Conservation (phyloP, 2,888 invertebrate genomes). For the Pheosia tremula region DNA sequence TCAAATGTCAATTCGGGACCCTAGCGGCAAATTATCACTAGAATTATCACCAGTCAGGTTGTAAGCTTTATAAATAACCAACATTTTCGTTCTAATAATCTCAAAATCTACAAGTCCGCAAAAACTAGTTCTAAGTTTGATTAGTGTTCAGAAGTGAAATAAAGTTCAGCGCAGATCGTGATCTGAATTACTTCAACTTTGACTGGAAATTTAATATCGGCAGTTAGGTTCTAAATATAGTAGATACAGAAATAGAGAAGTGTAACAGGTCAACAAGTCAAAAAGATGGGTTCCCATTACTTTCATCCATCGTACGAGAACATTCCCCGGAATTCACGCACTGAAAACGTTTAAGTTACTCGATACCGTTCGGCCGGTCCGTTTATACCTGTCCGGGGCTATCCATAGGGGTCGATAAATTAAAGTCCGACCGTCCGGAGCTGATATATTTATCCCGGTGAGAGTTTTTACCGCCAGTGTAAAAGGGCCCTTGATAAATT, state of each 20-base stretch:
- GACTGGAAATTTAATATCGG: too few species aligned
- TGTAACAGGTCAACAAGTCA: slow-evolving; percentile 3
- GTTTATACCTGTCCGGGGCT: slow-evolving; percentile 41
- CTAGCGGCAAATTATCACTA: too few species aligned
- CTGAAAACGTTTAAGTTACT: slow-evolving; percentile 33
- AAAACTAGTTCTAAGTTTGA: too few species aligned
- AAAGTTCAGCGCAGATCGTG: too few species aligned
- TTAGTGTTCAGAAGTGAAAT: too few species aligned
- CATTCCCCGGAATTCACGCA: slow-evolving; percentile 32
- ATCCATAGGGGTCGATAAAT: slow-evolving; percentile 53
- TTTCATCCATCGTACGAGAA: slow-evolving; percentile 1
- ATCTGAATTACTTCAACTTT: too few species aligned
- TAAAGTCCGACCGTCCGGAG: slow-evolving; percentile 40
- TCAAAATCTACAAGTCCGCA: too few species aligned
- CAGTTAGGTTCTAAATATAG: too few species aligned
- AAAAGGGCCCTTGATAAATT: slow-evolving; percentile 56
- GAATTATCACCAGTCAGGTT: too few species aligned
- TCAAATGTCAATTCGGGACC: too few species aligned
- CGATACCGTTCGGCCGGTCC: slow-evolving; percentile 20
- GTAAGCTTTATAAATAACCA: too few species aligned
- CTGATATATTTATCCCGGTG: slow-evolving; percentile 51
- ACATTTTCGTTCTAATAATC: too few species aligned
- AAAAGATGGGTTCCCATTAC: slow-evolving; percentile 3
- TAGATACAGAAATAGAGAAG: not conserved
- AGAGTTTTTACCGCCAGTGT: slow-evolving; percentile 51